These are phyloP conservation scores for Harpalus rufipes DNA, from an alignment of 2,888 invertebrate species.

Conservation along the genomic window DNA sequence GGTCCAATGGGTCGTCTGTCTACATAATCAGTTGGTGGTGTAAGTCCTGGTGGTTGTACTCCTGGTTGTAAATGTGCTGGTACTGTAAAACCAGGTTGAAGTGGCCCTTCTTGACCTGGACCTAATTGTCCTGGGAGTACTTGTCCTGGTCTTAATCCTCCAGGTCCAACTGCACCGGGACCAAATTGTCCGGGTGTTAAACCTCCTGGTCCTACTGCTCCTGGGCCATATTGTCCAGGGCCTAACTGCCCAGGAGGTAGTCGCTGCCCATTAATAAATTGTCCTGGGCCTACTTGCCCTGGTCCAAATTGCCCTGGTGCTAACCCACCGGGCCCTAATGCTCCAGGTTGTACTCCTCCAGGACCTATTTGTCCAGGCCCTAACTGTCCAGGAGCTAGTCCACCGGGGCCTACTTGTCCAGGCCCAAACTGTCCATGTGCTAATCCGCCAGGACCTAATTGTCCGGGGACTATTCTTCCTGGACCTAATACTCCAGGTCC, in stretches of 20 bases:
- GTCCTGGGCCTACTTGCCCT: constrained; percentile 10
- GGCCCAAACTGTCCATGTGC: constrained; percentile 43
- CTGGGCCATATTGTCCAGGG: constrained; percentile 7
- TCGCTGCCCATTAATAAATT: background rate
- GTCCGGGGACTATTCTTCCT: too few species aligned
- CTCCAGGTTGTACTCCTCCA: constrained; percentile 53
- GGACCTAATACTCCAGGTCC: constrained; percentile 5
- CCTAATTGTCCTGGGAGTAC: constrained; percentile 51
- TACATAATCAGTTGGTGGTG: constrained; percentile 49
- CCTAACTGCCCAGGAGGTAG: constrained; percentile 32
- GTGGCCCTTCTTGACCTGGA: constrained; percentile 26
- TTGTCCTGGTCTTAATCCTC: constrained; percentile 51
- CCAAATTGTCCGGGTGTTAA: constrained; percentile 67
- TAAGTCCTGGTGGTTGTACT: constrained; percentile 42
- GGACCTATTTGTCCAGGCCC: constrained; percentile 48
- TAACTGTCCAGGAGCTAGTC: constrained; percentile 44
- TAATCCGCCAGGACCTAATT: constrained; percentile 45
- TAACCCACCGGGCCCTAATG: constrained; percentile 48
- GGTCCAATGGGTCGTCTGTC: constrained; percentile 4
- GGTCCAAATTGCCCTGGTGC: constrained; percentile 6
- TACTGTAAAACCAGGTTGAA: constrained; percentile 54
- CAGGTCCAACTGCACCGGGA: constrained; percentile 65
- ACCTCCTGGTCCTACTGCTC: constrained; percentile 34
- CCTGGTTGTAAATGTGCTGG: constrained; percentile 56
- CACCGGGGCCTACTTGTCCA: constrained; percentile 51